phyloP scores from a whole-genome alignment of 2,797 vertebrate species.

The Anguilla megastoma region DNA sequence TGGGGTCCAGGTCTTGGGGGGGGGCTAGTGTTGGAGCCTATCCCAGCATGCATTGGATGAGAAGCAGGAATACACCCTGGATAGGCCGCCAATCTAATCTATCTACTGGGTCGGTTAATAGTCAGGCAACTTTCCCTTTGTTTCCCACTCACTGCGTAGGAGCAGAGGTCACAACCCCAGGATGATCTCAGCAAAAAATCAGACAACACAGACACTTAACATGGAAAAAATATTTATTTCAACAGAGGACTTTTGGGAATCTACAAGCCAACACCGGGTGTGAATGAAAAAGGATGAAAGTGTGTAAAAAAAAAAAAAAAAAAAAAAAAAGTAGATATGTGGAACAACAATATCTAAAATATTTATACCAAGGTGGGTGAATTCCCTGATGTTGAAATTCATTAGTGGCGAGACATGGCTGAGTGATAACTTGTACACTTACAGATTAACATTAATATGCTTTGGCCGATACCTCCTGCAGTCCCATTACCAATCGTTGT shows the following conservation, averaged over 20 bases:
- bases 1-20: no score
- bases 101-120: not conserved
- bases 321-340: conserved; percentile 67
- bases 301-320: conserved; percentile 64
- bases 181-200: not conserved
- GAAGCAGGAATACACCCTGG: no score
- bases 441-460: conserved; percentile 38
- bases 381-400: conserved; percentile 60
- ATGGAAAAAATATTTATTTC: conserved; percentile 65
- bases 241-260: conserved; percentile 60
- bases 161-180: not conserved
- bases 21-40: not conserved
- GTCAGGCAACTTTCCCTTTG: not conserved
- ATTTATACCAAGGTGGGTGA: conserved; percentile 63
- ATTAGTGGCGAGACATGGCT: conserved; percentile 44
- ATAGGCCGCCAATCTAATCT: no score
- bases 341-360: conserved; percentile 76
- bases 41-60: no score
- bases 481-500: conserved; percentile 11
- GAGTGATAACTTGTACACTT: conserved; percentile 42
- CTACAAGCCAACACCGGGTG: conserved; percentile 80
- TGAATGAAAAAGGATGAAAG: conserved; percentile 79
- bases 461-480: conserved; percentile 39
- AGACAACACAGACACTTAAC: conserved; percentile 35
- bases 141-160: not conserved